Conservation (phyloP, 2,113 vertebrate genomes). For the Psittacus erithacus region DNA sequence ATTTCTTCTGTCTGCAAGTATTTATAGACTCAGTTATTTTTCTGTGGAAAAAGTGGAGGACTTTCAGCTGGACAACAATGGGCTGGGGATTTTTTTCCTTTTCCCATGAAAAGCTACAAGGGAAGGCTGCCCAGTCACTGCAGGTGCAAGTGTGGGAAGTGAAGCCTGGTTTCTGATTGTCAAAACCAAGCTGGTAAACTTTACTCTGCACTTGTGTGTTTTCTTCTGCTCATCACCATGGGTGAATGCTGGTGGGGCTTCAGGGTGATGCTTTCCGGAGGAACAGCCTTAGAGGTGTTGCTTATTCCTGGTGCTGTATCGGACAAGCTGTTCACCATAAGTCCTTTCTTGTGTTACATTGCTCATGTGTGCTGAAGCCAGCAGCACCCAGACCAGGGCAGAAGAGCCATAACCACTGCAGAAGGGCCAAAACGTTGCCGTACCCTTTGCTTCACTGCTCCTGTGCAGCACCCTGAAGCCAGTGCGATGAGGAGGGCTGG, state of each 20-base stretch:
- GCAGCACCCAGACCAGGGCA: neutral
- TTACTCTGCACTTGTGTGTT: neutral
- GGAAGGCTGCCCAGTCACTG: neutral
- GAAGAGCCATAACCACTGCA: neutral
- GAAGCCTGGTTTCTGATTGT: neutral
- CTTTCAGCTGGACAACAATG: neutral
- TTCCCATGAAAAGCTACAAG: neutral
- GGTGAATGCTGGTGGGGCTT: neutral
- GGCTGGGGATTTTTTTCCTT: neutral
- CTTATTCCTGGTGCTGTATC: neutral
- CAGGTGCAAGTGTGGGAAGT: neutral
- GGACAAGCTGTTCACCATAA: rapidly evolving
- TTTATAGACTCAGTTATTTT: neutral
- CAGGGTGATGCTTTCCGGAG: neutral
- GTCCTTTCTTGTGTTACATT: rapidly evolving
- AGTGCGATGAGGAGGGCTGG: neutral
- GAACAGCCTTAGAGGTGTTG: neutral
- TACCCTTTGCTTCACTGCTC: neutral
- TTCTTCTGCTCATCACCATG: neutral
- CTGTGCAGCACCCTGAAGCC: neutral
- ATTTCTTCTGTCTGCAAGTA: neutral
- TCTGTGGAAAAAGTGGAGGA: neutral
- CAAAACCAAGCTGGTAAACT: neutral
- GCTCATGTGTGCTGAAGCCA: rapidly evolving
- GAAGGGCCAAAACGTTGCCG: neutral